Base-by-base conservation (phyloP, 2,797 vertebrate genomes). In the Lithobates sylvaticus region DNA sequence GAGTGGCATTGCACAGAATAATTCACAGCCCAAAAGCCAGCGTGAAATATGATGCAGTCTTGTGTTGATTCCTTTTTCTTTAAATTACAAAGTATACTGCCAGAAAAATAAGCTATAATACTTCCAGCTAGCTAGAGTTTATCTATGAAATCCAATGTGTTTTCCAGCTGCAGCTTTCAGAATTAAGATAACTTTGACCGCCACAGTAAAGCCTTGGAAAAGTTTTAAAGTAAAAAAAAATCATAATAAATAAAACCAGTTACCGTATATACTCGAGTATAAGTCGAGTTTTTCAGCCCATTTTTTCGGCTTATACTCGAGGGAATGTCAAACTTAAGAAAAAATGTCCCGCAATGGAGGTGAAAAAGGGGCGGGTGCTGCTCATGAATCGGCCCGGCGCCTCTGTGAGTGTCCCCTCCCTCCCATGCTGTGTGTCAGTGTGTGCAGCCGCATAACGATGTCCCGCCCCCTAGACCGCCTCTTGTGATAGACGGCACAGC, bases 111-210 rank as follows among this genome's bases (percentile, higher is more conserved):
- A 29, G 44, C 44, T 36, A 73, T 73, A 42, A 75, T 75, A 76
- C 47, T 58, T 15, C 27, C 61, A n/a, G n/a, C 61, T 39, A 54
- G 29, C 44, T 65, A 18, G 54, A 44, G 34, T 65, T 78, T 78
- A 64, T 65, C 54, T 78, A 58, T 64, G 10, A 78, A 36, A 77
- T 61, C 42, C 58, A 78, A 78, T 36, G 32, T 16, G 26, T 61
- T 77, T 39, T 29, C 32, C 75, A 78, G 34, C 58, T 78, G 34
- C 36, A 78, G 29, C 76, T 64, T 58, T 78, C 54, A 78, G 13
- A 36, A 29, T 23, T 32, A 0, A 39, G 58, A 64, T 65, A 36
- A 78, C 23, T 34, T 61, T 64, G 76, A 16, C 21, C 26, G 15
- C 29, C 54, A 65, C 18, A 32, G 32, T 18, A 78, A 39, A 73